These are phyloP conservation scores for Thymelicus lineola DNA, from an alignment of 2,888 invertebrate species.

Conservation along the genomic window DNA sequence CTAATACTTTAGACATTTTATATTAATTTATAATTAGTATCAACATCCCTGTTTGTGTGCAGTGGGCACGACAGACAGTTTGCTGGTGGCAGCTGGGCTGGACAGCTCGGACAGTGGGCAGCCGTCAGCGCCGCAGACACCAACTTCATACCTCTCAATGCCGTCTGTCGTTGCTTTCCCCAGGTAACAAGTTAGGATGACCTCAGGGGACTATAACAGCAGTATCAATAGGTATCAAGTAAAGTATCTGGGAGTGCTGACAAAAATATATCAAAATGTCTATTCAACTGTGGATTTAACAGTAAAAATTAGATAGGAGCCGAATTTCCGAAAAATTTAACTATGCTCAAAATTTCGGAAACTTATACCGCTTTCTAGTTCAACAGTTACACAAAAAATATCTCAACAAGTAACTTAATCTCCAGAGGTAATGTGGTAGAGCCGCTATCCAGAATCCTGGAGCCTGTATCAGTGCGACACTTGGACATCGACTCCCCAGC, in stretches of 20 bases:
- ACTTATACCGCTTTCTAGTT: too few relatives aligned
- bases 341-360: too few relatives aligned
- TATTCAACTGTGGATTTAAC: too few relatives aligned
- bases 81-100: conserved; percentile 74
- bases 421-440: conserved; percentile 89
- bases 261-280: too few relatives aligned
- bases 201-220: not conserved
- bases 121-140: conserved; percentile 80
- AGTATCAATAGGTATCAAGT: too few relatives aligned
- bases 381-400: too few relatives aligned
- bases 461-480: conserved; percentile 91
- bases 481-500: conserved; percentile 85
- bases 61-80: conserved; percentile 79
- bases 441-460: conserved; percentile 91
- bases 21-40: too few relatives aligned
- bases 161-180: conserved; percentile 94
- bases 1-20: too few relatives aligned
- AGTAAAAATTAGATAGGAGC: too few relatives aligned
- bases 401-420: not conserved
- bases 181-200: conserved; percentile 68
- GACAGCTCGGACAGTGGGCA: conserved; percentile 78
- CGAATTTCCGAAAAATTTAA: too few relatives aligned
- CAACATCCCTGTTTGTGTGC: too few relatives aligned
- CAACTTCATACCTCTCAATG: conserved; percentile 94
- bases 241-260: too few relatives aligned